These are phyloP conservation scores for Penaeus vannamei DNA, from an alignment of 1,140 invertebrate genomes.

Conservation along the genomic window DNA sequence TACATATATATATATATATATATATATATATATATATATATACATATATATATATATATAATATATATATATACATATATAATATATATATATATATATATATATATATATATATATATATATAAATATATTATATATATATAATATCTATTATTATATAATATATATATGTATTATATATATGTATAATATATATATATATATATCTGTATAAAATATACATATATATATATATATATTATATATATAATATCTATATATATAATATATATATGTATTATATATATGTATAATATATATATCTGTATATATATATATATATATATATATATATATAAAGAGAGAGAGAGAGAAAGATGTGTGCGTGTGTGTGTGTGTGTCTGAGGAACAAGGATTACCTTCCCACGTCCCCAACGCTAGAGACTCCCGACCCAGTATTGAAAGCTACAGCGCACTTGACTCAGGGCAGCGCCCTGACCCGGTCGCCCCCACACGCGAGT, in stretches of 20 bases:
- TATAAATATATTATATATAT: not conserved
- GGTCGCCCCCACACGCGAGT: no score
- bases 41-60: not conserved
- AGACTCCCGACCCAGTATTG: no score
- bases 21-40: not conserved
- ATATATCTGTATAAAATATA: no score
- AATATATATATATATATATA: not conserved
- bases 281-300: no score
- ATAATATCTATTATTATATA: not conserved
- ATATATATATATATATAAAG: not conserved
- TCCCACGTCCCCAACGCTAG: no score
- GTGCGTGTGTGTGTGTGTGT: no score
- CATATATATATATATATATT: not conserved
- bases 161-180: no score
- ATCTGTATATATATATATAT: not conserved
- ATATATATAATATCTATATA: not conserved
- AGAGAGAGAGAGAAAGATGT: no score
- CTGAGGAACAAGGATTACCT: no score
- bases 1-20: no score
- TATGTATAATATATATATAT: not conserved
- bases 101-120: not conserved
- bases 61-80: not conserved
- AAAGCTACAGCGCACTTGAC: no score
- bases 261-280: not conserved
- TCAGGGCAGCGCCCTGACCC: no score